Percentiles rank a stretch among this genome's conserved stretches.
Conservation (phyloP, 2,797 vertebrate genomes). For the Steatocranus sp. region DNA sequence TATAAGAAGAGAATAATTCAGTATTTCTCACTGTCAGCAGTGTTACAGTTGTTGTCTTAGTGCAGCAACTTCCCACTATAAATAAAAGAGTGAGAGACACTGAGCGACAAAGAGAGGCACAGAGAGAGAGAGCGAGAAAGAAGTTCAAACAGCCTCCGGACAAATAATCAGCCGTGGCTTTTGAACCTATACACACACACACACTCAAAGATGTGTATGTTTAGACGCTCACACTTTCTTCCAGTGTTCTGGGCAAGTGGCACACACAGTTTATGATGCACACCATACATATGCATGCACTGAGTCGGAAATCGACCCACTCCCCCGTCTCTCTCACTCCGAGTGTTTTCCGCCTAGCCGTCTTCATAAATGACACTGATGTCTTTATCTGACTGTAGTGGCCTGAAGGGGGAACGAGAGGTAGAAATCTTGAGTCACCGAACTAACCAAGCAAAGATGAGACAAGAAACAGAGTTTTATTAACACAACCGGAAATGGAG, state of each 20-base stretch:
- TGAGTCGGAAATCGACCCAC: neutral
- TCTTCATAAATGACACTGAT: constrained; percentile 7
- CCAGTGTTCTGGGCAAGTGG: neutral
- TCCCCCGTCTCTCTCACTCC: neutral
- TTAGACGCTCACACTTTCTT: neutral
- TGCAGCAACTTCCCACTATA: neutral
- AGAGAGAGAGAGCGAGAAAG: neutral
- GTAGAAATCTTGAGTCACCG: neutral
- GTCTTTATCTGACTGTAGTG: constrained; percentile 3
- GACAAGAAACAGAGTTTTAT: neutral
- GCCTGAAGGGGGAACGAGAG: neutral
- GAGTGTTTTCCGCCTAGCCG: neutral
- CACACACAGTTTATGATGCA: neutral
- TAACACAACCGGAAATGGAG: neutral
- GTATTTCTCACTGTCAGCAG: neutral
- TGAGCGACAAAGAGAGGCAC: neutral
- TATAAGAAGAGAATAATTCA: neutral
- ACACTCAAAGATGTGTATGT: neutral
- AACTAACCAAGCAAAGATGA: neutral
- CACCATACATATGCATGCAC: neutral
- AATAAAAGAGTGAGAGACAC: neutral
- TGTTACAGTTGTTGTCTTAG: neutral
- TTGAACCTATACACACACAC: neutral
- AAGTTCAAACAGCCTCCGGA: neutral
- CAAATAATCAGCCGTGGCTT: neutral